These are phyloP conservation scores for Plebejus argus DNA, from an alignment of 2,888 invertebrate genomes.

Conservation along the genomic window DNA sequence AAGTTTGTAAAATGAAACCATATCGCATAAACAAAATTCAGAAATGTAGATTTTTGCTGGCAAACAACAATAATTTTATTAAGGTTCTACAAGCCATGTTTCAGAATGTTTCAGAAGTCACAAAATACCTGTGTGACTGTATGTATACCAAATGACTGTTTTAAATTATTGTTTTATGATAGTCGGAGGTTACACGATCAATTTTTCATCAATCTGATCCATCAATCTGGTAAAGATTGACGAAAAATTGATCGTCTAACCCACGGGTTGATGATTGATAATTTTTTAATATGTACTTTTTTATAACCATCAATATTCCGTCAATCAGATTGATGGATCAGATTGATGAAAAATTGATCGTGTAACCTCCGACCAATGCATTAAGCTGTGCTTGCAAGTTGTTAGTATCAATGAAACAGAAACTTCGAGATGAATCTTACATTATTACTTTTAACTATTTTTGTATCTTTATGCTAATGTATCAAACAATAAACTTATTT, in stretches of 20 bases:
- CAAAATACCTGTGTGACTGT: not conserved
- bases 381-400: conserved; percentile 22
- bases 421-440: conserved; percentile 53
- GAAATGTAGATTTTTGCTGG: not conserved
- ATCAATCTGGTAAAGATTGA: no score
- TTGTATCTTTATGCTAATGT: conserved; percentile 72
- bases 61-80: not conserved
- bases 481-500: conserved; percentile 63
- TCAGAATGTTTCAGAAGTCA: not conserved
- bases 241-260: no score
- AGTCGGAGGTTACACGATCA: no score
- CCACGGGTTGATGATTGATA: no score
- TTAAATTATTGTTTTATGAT: conserved; percentile 1
- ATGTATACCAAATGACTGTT: not conserved
- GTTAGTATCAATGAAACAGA: not conserved
- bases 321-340: no score
- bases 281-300: no score
- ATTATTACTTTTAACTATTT: conserved; percentile 69
- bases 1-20: not conserved
- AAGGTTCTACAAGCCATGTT: not conserved
- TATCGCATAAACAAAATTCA: not conserved
- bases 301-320: no score
- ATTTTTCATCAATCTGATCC: no score
- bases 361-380: no score
- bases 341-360: no score